Conservation (phyloP, 2,797 vertebrate genomes). For the Mormyrops attenuatus region DNA sequence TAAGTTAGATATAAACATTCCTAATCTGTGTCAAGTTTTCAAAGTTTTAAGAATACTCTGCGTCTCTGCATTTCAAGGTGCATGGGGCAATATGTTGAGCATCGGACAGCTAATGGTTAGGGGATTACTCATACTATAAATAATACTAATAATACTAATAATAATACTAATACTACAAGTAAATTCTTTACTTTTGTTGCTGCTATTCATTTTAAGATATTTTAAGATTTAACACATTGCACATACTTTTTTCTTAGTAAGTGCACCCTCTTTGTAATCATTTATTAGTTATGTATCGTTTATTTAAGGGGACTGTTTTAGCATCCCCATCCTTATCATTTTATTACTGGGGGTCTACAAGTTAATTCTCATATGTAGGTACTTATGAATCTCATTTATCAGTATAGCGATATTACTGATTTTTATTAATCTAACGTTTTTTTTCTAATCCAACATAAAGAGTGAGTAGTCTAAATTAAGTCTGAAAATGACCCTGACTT, state of each 20-base stretch:
- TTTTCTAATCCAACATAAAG: background rate
- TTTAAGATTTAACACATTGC: background rate
- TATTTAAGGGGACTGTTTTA: background rate
- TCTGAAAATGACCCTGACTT: background rate
- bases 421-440: background rate
- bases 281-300: background rate
- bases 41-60: background rate
- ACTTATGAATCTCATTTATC: background rate
- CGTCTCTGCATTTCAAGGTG: background rate
- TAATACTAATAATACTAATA: no score
- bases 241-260: background rate
- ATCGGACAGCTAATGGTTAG: background rate
- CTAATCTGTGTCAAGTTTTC: background rate
- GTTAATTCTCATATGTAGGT: background rate
- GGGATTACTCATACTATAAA: background rate
- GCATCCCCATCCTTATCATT: background rate
- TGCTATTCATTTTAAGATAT: background rate
- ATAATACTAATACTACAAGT: background rate
- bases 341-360: background rate
- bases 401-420: background rate
- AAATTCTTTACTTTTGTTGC: background rate
- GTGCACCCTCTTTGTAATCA: background rate
- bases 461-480: background rate
- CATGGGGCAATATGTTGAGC: background rate
- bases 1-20: background rate